phyloP scores from a whole-genome alignment of 2,888 invertebrate species.

The Platycheirus albimanus region DNA sequence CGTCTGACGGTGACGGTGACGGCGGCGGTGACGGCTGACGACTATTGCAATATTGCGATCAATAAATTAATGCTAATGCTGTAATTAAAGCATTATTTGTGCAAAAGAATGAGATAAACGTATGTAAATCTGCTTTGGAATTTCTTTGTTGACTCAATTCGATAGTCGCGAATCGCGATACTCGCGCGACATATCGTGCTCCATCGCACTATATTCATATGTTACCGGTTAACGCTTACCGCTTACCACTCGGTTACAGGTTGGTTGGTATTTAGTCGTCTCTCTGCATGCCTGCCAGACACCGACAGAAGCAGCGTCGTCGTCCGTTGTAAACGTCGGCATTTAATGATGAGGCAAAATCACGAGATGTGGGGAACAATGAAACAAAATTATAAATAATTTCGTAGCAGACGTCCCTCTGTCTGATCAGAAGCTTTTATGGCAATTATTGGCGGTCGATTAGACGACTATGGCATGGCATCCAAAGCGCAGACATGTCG shows the following conservation, averaged over 20 bases:
- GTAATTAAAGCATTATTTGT: conserved; percentile 53
- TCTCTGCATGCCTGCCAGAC: not conserved
- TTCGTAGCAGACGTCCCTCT: conserved; percentile 58
- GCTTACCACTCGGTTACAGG: too few species aligned
- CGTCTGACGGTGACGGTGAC: too few species aligned
- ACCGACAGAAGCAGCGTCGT: not conserved
- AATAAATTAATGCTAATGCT: conserved; percentile 60
- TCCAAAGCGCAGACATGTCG: conserved; percentile 66
- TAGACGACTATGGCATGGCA: conserved; percentile 56
- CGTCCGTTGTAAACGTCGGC: not conserved
- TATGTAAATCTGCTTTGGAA: conserved; percentile 69
- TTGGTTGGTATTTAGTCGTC: conserved; percentile 25
- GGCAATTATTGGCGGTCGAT: conserved; percentile 1
- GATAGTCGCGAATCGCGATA: not conserved
- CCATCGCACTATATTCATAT: not conserved
- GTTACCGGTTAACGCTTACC: too few species aligned
- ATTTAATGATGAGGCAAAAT: conserved; percentile 23
- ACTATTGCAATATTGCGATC: not conserved
- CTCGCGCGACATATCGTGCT: conserved; percentile 8
- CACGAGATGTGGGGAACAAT: conserved; percentile 3
- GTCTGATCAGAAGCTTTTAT: conserved; percentile 60
- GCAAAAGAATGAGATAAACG: conserved; percentile 56
- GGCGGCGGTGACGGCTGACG: too few species aligned
- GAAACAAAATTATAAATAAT: conserved; percentile 32
- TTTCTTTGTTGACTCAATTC: conserved; percentile 70